Percentiles rank a stretch among this genome's conserved stretches.
Evolutionary conservation across 2,888 invertebrate genomes (phyloP).

Genomic region (Alcis repandata): DNA sequence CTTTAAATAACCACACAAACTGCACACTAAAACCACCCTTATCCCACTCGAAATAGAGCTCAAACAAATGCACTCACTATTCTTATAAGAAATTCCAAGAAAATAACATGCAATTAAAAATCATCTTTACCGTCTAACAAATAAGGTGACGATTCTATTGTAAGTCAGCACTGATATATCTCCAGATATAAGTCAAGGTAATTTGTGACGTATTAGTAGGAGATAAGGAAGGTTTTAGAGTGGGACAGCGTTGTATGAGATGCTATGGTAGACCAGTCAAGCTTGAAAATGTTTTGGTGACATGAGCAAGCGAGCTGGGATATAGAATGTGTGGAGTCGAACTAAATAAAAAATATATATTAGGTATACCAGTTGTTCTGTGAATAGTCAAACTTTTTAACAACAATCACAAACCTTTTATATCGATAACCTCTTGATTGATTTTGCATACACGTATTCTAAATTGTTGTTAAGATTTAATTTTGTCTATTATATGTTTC

Average conservation of each 20-base stretch:
- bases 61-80: not conserved
- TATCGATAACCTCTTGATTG: too few relatives aligned
- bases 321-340: conserved; percentile 60
- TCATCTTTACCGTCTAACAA: not conserved
- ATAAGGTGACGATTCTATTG: conserved; percentile 50
- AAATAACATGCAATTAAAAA: conserved; percentile 31
- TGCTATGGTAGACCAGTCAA: conserved; percentile 67
- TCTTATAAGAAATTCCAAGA: conserved; percentile 32
- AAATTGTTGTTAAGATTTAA: too few relatives aligned
- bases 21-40: conserved; percentile 52
- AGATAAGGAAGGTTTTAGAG: conserved; percentile 46
- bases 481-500: too few relatives aligned
- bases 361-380: too few relatives aligned
- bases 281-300: conserved; percentile 85
- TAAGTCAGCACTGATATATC: conserved; percentile 8
- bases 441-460: too few relatives aligned
- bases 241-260: conserved; percentile 40
- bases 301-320: conserved; percentile 74
- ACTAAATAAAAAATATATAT: not conserved
- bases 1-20: conserved; percentile 69
- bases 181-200: not conserved
- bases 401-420: too few relatives aligned
- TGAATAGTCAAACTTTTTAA: too few relatives aligned
- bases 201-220: conserved; percentile 28
- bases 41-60: not conserved